Percentiles rank a stretch among this genome's conserved stretches.
phyloP scores from a whole-genome alignment of 2,113 vertebrate species.

The Ophthalmolycus amberensis region DNA sequence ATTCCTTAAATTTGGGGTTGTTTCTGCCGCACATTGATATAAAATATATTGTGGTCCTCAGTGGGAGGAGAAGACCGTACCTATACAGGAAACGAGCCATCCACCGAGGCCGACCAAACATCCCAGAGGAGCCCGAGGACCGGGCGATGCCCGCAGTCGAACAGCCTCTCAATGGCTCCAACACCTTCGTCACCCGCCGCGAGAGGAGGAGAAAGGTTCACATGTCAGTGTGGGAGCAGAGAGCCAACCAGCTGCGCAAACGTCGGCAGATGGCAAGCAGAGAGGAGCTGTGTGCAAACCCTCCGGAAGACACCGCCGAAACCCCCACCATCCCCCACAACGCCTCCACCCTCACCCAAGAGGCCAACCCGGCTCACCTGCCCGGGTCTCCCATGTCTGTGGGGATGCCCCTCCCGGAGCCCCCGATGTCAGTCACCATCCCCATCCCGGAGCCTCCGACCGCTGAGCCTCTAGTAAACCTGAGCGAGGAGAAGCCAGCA shows the following conservation, averaged over 20 bases:
- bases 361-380: conserved; percentile 77
- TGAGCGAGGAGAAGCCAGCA: conserved; percentile 82
- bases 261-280: conserved; percentile 97
- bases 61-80: conserved; percentile 85
- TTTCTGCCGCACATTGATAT: conserved; percentile 49
- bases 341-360: conserved; percentile 33
- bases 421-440: conserved; percentile 80
- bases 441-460: conserved; percentile 80
- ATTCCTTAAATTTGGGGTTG: background rate
- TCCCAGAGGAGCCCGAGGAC: conserved; percentile 77
- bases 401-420: conserved; percentile 81
- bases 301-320: conserved; percentile 79
- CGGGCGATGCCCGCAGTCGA: background rate
- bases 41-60: conserved; percentile 65
- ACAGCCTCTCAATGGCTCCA: conserved; percentile 61
- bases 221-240: conserved; percentile 98
- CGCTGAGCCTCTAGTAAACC: conserved; percentile 67
- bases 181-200: conserved; percentile 83
- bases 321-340: conserved; percentile 73
- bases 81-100: conserved; percentile 86
- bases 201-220: conserved; percentile 92
- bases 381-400: conserved; percentile 81
- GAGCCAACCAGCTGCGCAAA: conserved; percentile 94
- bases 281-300: conserved; percentile 88
- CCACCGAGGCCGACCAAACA: conserved; percentile 80